Conservation (phyloP, 2,113 vertebrate species). For the Carollia perspicillata region DNA sequence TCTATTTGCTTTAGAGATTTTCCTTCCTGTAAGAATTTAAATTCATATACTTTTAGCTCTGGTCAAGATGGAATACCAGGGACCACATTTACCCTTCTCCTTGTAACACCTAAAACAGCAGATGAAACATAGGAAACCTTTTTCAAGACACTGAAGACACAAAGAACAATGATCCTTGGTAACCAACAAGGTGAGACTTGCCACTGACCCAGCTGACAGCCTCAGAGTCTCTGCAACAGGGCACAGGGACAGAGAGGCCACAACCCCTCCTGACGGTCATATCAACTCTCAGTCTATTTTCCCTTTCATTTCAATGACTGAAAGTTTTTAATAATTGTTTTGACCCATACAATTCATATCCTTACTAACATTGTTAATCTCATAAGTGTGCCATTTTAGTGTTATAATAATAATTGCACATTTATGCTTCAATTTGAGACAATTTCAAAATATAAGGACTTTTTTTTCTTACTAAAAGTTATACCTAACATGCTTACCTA, state of each 20-base stretch:
- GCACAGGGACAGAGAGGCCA: not conserved
- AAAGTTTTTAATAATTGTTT: not conserved
- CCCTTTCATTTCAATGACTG: not conserved
- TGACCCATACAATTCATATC: not conserved
- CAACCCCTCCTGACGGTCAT: not conserved
- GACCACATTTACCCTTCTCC: not conserved
- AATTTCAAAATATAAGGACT: not conserved
- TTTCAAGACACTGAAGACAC: not conserved
- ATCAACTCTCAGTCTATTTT: not conserved
- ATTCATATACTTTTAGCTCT: not conserved
- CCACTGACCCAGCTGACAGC: not conserved
- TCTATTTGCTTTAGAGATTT: constrained; percentile 6
- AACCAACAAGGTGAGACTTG: not conserved
- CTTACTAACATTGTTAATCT: not conserved
- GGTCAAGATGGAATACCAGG: not conserved
- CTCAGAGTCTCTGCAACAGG: not conserved
- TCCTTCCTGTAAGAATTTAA: constrained; percentile 1
- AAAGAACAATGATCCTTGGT: not conserved
- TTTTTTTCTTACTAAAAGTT: not conserved
- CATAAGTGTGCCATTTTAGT: not conserved
- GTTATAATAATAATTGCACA: not conserved
- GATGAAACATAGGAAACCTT: not conserved
- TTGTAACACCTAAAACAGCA: not conserved
- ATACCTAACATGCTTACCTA: not conserved
- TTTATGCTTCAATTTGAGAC: not conserved